Base-by-base conservation (phyloP, 2,888 invertebrate genomes). In the Phoronis australis region DNA sequence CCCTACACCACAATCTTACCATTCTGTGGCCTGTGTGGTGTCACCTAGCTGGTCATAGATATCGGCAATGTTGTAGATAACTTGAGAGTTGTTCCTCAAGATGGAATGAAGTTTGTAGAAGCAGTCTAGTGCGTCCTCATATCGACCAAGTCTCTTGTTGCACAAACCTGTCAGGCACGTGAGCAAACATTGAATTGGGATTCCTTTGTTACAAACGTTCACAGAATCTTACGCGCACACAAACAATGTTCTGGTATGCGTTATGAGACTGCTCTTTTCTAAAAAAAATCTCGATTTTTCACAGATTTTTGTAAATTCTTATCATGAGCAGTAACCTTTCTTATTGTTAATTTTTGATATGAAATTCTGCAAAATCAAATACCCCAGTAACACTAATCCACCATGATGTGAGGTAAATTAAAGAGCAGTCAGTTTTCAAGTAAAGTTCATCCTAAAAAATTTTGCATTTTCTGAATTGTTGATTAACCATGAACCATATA, bases 21-120 rank as follows among this genome's bases (percentile, higher is more conserved):
- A 73, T 64, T 75, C 74, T 45, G 65, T 69, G 5, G 83, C 81
- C 58, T 82, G 81, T 23, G 81, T 79, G 15, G 68, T 72, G 64
- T 83, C 82, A 47, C 79, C 80, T 50, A 85, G 76, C 41, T 84
- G 78, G 68, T 91, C 89, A 75, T 89, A 84, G 58, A 90, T 79
- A 64, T 84, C 83, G 6, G 87, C 90, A 53, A 90, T 82, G 77
- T 91, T 89, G 73, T 85, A 90, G 46, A 86, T 80, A 23, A 85
- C 85, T 69, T 85, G 85, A 40, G 89, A 85, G 65, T 87, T 83
- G 67, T 86, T 84, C 50, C 84, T 80, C 26, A 86, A 80, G 52
- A 86, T 84, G 47, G 83, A 81, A 67, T 85, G 85, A 44, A 90
- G 81, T 75, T 89, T 87, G 78, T 85, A 84, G 71, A 90, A 91